Base-by-base conservation (phyloP, 1,140 invertebrate species). In the Ptiloglossa arizonensis region DNA sequence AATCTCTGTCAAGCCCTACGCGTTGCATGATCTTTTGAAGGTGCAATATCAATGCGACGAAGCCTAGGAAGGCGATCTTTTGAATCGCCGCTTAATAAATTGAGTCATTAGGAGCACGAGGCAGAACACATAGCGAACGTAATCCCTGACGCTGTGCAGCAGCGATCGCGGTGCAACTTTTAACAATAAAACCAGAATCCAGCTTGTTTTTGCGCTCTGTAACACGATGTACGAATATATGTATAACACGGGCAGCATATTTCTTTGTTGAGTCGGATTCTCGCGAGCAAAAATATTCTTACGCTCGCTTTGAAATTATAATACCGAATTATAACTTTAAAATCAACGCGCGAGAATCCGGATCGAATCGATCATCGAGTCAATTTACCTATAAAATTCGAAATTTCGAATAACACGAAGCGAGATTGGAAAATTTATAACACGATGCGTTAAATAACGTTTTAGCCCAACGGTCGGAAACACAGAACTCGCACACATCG, bases 21-120 rank as follows among this genome's bases (percentile, higher is more conserved):
- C 48, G 62, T 63, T 59, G 29, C 54, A 24, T 38, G 54, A 69
- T 68, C 66, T 32, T 57, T 76, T 29, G 66, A 69, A 69, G 54
- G 54, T 76, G 64, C 64, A 69, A 48, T 76, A 68, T 69, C 73
- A 76, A 59, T 69, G 73, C 64, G 64, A 69, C 63, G 63, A 48
- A 48, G 41, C 66, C 38, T 32, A 46, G 27, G 52, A 32, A 59
- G 73, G 22, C n/a, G 52, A 60, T 52, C 46, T 64, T 81, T 81
- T 81, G 71, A 82, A 81, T 67, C 59, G 60, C 52, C 38, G 24
- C 69, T 81, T 70, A 76, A 82, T 82, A 82, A 82, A 82, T 76
- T 82, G 79, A 71, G 44, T 70, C 72, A 63, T 82, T 82, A 81
- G 17, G 2, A 32, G 15, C 73, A 68, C 63, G 24, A 38, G 24